Base-by-base conservation (phyloP, 2,888 invertebrate genomes). In the Athrips mouffetella region DNA sequence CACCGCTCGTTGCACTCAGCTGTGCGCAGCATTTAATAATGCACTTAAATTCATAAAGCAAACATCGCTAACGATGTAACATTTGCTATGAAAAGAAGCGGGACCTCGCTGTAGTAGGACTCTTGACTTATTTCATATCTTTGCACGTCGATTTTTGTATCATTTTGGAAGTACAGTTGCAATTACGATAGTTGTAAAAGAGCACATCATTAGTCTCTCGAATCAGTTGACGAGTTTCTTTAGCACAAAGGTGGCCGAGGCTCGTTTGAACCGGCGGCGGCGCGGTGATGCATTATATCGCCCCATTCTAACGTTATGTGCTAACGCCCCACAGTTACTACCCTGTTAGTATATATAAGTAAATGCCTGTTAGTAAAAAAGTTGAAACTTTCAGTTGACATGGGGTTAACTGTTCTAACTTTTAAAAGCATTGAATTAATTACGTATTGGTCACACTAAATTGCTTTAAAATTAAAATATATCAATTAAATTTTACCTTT, bases 131-230 rank as follows among this genome's bases (percentile, higher is more conserved):
- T n/a, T 39, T 40, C 21, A 21, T 40, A 11, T 40, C 20, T 20
- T 39, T 21, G 11, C 39, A 39, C 40, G 23, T 16, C 5, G 40
- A 20, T 25, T 21, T 39, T 41, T 27, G 15, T 27, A 27, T 16
- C 41, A 29, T 29, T 42, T 42, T 18, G 18, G 15, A 42, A 41
- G 18, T 29, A 42, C 42, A 42, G 18, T 29, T 13, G 29, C 16
- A 42, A 42, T 42, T 16, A 7, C 29, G 29, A 29, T 29, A 18
- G 42, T 16, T 16, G 35, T 23, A 30, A 30, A 30, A 20, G 30
- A 45, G 37, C 63, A 62, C 64, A 70, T 73, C 78, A 79, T 79
- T 80, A 80, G 73, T 71, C 67, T 65, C 69, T 67, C 68, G 63
- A 73, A 73, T 70, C 68, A 64, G 69, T 65, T 63, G 71, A 73